Percentiles rank a stretch among this genome's conserved stretches.
phyloP scores from a whole-genome alignment of 2,888 invertebrate genomes.

The Ornithoptera priamus region DNA sequence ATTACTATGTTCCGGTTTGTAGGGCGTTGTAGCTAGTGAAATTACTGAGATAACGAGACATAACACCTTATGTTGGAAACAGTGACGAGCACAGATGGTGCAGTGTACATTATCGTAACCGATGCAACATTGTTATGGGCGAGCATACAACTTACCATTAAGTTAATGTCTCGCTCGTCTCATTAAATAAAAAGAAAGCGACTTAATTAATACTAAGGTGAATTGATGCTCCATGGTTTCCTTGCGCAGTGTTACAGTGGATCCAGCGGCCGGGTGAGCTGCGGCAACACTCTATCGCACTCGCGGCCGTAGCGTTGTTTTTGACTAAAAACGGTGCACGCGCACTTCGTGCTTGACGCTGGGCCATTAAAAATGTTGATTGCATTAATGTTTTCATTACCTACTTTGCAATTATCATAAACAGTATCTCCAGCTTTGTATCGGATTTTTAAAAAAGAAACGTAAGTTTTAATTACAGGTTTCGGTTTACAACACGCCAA shows the following conservation, averaged over 20 bases:
- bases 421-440: background rate
- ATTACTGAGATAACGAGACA: no score
- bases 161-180: no score
- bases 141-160: no score
- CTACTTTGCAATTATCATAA: conserved; percentile 6
- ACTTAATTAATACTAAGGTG: background rate
- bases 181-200: no score
- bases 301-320: conserved; percentile 72
- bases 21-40: no score
- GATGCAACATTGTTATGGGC: no score
- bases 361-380: conserved; percentile 47
- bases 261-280: conserved; percentile 58
- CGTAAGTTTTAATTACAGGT: background rate
- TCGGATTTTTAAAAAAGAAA: background rate
- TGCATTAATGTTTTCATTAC: conserved; percentile 12
- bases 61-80: no score
- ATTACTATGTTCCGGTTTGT: no score
- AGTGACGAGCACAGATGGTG: no score
- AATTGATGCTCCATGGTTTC: conserved; percentile 45
- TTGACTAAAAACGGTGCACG: conserved; percentile 78
- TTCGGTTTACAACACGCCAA: conserved; percentile 1
- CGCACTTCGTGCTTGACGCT: conserved; percentile 59
- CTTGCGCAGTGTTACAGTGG: conserved; percentile 41
- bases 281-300: conserved; percentile 67
- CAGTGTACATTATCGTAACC: no score